Conservation (phyloP, 2,888 invertebrate species). For the Baccha elongata region DNA sequence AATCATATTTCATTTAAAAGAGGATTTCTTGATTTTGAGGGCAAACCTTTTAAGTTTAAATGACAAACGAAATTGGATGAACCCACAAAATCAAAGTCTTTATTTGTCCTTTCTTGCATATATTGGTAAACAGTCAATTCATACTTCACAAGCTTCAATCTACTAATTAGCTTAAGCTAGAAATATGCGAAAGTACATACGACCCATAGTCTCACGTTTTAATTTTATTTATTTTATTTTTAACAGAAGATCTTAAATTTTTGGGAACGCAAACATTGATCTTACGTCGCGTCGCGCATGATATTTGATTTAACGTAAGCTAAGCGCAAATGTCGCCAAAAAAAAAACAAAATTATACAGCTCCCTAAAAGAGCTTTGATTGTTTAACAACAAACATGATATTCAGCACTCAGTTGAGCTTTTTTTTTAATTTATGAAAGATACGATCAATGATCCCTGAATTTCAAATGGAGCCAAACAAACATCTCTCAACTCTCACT, state of each 20-base stretch:
- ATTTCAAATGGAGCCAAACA: slow-evolving; percentile 28
- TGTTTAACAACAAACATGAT: slow-evolving; percentile 63
- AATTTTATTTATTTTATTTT: slow-evolving; percentile 20
- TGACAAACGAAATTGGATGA: no score
- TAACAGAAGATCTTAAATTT: slow-evolving; percentile 26
- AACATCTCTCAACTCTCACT: not conserved
- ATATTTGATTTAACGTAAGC: slow-evolving; percentile 41
- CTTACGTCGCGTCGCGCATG: slow-evolving; percentile 39
- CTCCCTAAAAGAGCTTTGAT: slow-evolving; percentile 42
- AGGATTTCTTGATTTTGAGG: no score
- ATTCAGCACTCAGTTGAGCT: slow-evolving; percentile 14
- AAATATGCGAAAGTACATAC: no score
- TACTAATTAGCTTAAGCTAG: no score
- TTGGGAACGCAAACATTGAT: slow-evolving; percentile 58
- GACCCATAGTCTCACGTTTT: no score
- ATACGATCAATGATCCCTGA: slow-evolving; percentile 63
- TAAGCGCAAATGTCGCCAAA: slow-evolving; percentile 34
- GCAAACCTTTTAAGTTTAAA: no score
- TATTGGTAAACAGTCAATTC: no score
- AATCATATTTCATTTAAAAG: no score
- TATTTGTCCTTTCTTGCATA: no score
- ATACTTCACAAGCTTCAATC: no score
- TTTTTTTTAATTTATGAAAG: slow-evolving; percentile 28
- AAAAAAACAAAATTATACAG: not conserved
- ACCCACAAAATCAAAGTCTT: no score